Evolutionary conservation across 2,797 vertebrate species (phyloP), one percentile per base, ranked within the genome.

Genomic region (Arnoldichthys spilopterus): DNA sequence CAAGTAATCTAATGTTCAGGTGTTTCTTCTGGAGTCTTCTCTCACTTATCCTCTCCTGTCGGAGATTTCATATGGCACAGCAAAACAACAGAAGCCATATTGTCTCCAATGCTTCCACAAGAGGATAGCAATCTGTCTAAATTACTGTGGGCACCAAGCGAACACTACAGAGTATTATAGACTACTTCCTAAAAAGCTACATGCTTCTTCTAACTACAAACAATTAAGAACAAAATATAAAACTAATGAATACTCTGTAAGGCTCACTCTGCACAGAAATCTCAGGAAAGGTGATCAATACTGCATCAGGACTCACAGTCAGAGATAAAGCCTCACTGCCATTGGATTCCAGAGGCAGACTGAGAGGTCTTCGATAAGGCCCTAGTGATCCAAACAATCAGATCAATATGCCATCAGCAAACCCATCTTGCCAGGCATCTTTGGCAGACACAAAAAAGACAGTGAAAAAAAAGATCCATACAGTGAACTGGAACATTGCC

Each of bases 361-460:
- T 18, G 43, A 49, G 32, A 45, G 56, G 8, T 45, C 74, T 0
- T 47, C 61, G 43, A 53, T 69, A 26, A 74, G 62, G 32, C 30
- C 3, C 18, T 15, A 37, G 5, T 43, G 32, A 77, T 45, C 22
- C 16, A 9, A 51, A 67, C 62, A 2, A 4, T 40, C 58, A 18
- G 37, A 64, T 70, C 76, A 28, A 68, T 51, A 68, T 1, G 12
- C n/a, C 26, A 68, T 67, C 37, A 49, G 15, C 13, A 58, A 73
- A 72, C 61, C 61, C 18, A 66, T 45, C 30, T 67, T 67, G 51
- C 59, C 62, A 58, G 70, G 34, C 47, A 72, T 67, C 37, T 78
- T 40, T 18, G 0, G 43, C 40, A 61, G 22, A 51, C 11, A 22
- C 43, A 61, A 61, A 61, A 56, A 49, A 64, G 24, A 43, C 2